Conservation (phyloP, 2,888 invertebrate genomes). For the Andrena chrysosceles region DNA sequence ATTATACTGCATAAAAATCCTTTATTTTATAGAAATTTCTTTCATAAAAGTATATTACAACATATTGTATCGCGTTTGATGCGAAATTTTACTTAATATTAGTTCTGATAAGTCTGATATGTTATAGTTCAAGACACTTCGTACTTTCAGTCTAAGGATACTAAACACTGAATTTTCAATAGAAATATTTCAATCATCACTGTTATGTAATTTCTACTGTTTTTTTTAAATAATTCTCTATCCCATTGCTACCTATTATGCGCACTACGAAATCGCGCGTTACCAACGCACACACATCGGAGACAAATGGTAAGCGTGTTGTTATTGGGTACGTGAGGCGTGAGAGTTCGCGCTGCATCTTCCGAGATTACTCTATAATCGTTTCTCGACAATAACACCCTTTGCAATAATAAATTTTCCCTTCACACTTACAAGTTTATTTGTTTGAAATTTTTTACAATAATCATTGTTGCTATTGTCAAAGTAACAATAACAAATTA, state of each 20-base stretch:
- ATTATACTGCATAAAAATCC: background rate
- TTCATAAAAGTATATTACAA: background rate
- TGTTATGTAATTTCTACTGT: background rate
- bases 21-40: background rate
- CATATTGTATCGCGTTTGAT: too few relatives aligned
- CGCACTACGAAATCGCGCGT: conserved; percentile 51
- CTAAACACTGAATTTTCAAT: background rate
- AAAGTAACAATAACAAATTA: background rate
- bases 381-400: conserved; percentile 52
- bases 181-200: background rate
- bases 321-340: conserved; percentile 61
- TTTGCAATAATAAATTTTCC: conserved; percentile 33
- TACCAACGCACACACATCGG: conserved; percentile 60
- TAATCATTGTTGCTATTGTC: background rate
- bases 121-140: background rate
- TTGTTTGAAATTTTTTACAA: conserved; percentile 1
- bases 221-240: background rate
- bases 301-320: conserved; percentile 66
- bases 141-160: background rate
- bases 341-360: conserved; percentile 78
- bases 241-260: conserved; percentile 54
- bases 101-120: background rate
- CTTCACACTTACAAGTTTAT: conserved; percentile 13
- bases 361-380: conserved; percentile 64
- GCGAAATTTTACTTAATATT: background rate